These are phyloP conservation scores for Caenorhabditis sp. DNA, from an alignment of 2,888 invertebrate species.

Conservation along the genomic window DNA sequence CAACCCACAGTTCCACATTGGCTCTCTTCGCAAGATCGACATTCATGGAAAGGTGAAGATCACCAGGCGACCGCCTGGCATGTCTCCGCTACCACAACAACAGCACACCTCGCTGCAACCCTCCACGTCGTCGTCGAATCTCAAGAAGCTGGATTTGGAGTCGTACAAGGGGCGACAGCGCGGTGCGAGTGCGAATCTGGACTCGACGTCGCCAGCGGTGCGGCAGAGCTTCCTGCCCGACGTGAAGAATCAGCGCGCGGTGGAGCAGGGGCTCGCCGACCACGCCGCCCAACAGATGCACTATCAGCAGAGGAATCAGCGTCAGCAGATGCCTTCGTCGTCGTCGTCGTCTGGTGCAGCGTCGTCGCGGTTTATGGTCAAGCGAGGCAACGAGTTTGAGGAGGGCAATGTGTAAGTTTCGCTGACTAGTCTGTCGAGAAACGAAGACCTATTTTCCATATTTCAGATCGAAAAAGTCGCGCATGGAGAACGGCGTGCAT, in stretches of 20 bases:
- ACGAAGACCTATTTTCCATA: neutral
- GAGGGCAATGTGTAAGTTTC: constrained; percentile 22
- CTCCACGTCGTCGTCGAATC: constrained; percentile 39
- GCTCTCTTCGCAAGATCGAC: constrained; percentile 47
- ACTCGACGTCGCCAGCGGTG: neutral
- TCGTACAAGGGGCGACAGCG: constrained; percentile 50
- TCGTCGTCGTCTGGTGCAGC: neutral
- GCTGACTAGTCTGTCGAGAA: neutral
- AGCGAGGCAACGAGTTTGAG: neutral
- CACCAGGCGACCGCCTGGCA: neutral
- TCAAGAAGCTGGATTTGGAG: constrained; percentile 51
- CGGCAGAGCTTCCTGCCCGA: constrained; percentile 53
- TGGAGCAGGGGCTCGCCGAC: constrained; percentile 28
- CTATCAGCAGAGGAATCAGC: constrained; percentile 1
- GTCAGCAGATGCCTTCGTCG: constrained; percentile 9
- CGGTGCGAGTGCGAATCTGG: neutral
- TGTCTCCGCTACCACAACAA: too few species aligned
- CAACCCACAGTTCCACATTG: constrained; percentile 46
- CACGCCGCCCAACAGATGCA: neutral
- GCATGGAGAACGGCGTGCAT: constrained; percentile 17
- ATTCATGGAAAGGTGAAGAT: constrained; percentile 36
- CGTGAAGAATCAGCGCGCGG: constrained; percentile 44
- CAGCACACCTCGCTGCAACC: neutral
- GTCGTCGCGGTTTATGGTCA: neutral
- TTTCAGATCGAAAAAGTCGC: constrained; percentile 39